Evolutionary conservation across 2,888 invertebrate species (phyloP), one percentile per base, ranked within the genome.

Genomic region (Tethea ocularis): DNA sequence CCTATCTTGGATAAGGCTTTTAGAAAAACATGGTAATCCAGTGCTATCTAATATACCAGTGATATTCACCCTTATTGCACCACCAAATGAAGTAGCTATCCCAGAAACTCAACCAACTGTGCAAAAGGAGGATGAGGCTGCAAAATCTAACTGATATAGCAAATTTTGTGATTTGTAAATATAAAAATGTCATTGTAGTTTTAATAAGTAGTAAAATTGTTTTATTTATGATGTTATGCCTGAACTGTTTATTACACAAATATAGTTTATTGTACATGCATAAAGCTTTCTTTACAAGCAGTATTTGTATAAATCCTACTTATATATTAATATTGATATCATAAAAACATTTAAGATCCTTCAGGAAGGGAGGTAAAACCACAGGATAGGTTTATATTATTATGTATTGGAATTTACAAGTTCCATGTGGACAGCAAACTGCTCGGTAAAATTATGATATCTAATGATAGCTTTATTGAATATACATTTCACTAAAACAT

Each of bases 1-100:
- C 8, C 87, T 98, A n/a, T 97, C 98, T 0, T 99, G 97, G 98
- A 95, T 98, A 77, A 94, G 97, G 57, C 94, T 96, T 75, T 83
- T 98, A 67, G 97, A 98, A 84, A 94, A 94, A 61, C 91, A 95
- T 77, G 95, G 94, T 0, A 97, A 98, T 88, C 96, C 97, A 0
- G 82, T 93, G 11, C 87, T 99, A 61, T 94, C 94, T 57, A 92
- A 94, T 63, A 94, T 97, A 72, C 97, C 98, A n/a, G 95, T 99
- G 52, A 94, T 98, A 62, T 99, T 99, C 80, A 97, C 96, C 41
- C 93, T 98, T 29, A 94, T 93, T 67, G 95, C 96, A 5, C 95
- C 95, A 8, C 86, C 94, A 20, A 93, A 88, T 41, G 91, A 93
- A 58, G 63, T 93, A 15, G 67, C 87, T 4, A 59, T 88, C 57